A percentile compares a stretch with the other conserved stretches of the same genome.
phyloP scores from a whole-genome alignment of 2,797 vertebrate genomes.

The Tragopan temminckii region DNA sequence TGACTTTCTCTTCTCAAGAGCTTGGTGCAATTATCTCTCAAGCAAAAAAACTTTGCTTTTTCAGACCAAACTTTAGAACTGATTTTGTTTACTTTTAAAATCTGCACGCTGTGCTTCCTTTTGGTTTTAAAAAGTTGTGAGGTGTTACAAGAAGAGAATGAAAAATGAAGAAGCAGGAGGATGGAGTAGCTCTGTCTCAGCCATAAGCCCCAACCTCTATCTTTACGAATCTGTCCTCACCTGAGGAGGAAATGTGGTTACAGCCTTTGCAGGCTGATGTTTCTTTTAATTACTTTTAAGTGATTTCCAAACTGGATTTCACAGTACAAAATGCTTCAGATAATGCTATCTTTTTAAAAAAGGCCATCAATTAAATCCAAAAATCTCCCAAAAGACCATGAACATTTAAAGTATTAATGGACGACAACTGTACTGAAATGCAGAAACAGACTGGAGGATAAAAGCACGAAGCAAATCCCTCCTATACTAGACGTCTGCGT shows the following conservation, averaged over 20 bases:
- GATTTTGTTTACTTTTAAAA: neutral
- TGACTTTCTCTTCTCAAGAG: neutral
- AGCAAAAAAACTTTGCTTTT: conserved; percentile 1
- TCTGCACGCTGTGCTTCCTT: neutral
- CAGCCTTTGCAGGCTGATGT: neutral
- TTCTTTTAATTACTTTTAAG: neutral
- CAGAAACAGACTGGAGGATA: neutral
- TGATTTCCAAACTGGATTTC: neutral
- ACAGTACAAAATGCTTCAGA: neutral
- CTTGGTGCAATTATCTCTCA: conserved; percentile 2
- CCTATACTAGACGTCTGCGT: neutral
- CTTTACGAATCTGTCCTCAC: neutral
- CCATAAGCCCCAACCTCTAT: neutral
- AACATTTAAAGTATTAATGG: neutral
- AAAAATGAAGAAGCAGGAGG: neutral
- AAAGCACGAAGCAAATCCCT: neutral
- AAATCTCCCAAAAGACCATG: neutral
- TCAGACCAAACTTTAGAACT: neutral
- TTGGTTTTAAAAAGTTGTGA: neutral
- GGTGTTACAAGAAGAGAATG: neutral
- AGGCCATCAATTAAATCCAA: neutral
- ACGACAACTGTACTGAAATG: neutral
- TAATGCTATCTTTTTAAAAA: neutral
- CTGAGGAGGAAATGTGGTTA: neutral
- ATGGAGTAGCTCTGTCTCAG: neutral